phyloP scores from a whole-genome alignment of 2,888 invertebrate species.

The Pollenia griseotomentosa region DNA sequence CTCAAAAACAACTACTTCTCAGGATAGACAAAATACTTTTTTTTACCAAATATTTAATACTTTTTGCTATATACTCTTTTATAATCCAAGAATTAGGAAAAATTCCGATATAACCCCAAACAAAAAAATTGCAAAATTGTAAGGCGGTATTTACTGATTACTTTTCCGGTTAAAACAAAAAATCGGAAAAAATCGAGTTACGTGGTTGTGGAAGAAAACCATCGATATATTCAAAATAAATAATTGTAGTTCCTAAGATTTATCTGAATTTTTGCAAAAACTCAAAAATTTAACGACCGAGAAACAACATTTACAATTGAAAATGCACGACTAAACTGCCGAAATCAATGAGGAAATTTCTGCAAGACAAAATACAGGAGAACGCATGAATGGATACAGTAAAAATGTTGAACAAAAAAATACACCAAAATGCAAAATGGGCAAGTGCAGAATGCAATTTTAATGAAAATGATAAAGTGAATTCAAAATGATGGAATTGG shows the following conservation, averaged over 20 bases:
- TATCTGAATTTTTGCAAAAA: not conserved
- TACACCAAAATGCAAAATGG: not conserved
- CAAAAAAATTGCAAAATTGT: no score
- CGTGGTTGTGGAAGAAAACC: no score
- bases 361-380: slow-evolving; percentile 24
- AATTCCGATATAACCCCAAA: no score
- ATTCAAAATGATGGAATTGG: no score
- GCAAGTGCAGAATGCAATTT: not conserved
- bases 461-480: not conserved
- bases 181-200: no score
- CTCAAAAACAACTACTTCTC: no score
- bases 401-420: not conserved
- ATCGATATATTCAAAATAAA: not conserved
- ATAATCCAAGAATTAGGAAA: no score
- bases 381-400: slow-evolving; percentile 25
- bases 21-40: no score
- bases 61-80: no score
- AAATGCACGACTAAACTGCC: slow-evolving; percentile 25
- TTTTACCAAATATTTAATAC: no score
- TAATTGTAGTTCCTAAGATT: not conserved
- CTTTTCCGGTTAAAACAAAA: no score
- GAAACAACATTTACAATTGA: slow-evolving; percentile 22
- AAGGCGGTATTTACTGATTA: no score
- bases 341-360: not conserved
- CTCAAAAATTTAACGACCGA: not conserved